Evolutionary conservation across 2,797 vertebrate genomes (phyloP).

Genomic region (Coccyzus lansbergi): DNA sequence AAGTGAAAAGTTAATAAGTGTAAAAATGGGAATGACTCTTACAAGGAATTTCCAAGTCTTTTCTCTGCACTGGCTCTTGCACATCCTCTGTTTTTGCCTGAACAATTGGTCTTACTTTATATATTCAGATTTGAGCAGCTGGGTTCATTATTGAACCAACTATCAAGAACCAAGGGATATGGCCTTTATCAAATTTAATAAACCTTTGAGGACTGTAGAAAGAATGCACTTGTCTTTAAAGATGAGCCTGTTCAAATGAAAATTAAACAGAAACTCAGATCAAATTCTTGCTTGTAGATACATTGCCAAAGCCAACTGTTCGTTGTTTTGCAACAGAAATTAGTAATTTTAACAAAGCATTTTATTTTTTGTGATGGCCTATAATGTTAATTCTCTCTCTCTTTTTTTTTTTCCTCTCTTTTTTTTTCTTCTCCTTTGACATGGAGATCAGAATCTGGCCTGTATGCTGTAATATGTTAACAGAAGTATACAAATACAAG

Average conservation of each 20-base stretch:
- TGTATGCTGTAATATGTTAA: not conserved
- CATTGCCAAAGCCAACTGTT: constrained; percentile 25
- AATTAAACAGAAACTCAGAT: constrained; percentile 16
- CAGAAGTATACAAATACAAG: constrained; percentile 46
- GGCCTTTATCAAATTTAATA: constrained; percentile 58
- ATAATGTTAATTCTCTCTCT: not conserved
- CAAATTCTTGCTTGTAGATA: constrained; percentile 9
- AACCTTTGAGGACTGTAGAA: constrained; percentile 32
- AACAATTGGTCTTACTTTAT: constrained; percentile 21
- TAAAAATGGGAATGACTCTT: not conserved
- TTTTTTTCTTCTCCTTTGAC: not conserved
- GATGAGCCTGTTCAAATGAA: constrained; percentile 22
- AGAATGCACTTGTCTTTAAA: constrained; percentile 48
- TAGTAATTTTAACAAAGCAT: constrained; percentile 1
- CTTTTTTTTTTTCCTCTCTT: too few species aligned
- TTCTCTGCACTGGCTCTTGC: not conserved
- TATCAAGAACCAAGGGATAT: constrained; percentile 28
- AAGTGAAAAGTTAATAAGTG: not conserved
- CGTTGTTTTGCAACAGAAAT: constrained; percentile 20
- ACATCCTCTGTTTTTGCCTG: not conserved
- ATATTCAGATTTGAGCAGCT: not conserved
- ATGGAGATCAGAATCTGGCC: not conserved
- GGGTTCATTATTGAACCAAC: constrained; percentile 35
- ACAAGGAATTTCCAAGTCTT: not conserved
- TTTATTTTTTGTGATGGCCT: not conserved